Conservation (phyloP, 2,113 vertebrate genomes). For the Galbula dea region DNA sequence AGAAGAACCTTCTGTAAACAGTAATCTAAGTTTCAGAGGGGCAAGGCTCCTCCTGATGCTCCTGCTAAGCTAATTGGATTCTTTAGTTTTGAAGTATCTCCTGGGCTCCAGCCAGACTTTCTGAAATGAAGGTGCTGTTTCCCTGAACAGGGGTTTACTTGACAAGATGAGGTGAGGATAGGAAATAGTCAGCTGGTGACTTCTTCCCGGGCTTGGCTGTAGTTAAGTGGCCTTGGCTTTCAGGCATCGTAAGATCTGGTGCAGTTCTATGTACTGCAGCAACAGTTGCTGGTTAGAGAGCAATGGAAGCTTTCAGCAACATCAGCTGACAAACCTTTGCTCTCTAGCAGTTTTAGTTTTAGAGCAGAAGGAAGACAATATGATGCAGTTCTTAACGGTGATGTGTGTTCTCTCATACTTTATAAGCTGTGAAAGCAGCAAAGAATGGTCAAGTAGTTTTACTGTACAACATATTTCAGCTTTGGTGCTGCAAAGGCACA, state of each 20-base stretch:
- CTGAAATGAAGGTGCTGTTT: background rate
- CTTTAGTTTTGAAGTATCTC: background rate
- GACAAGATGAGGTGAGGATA: background rate
- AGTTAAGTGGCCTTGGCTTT: background rate
- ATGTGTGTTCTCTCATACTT: background rate
- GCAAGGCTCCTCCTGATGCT: background rate
- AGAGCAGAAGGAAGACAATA: background rate
- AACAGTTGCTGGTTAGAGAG: background rate
- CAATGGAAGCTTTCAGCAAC: background rate
- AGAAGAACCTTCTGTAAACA: background rate
- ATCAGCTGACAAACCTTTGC: background rate
- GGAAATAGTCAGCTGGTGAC: background rate
- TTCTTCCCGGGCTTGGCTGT: background rate
- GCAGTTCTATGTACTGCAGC: background rate
- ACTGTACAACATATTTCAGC: background rate
- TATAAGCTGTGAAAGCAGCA: background rate
- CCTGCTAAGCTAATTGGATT: background rate
- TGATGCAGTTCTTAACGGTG: background rate
- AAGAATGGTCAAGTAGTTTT: background rate
- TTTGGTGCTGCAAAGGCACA: background rate
- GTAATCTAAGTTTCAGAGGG: background rate
- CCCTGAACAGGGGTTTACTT: background rate
- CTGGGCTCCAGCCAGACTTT: background rate
- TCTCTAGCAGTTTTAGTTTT: background rate
- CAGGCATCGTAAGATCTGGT: background rate